phyloP scores from a whole-genome alignment of 2,797 vertebrate genomes.

The Pogonophryne albipinna region DNA sequence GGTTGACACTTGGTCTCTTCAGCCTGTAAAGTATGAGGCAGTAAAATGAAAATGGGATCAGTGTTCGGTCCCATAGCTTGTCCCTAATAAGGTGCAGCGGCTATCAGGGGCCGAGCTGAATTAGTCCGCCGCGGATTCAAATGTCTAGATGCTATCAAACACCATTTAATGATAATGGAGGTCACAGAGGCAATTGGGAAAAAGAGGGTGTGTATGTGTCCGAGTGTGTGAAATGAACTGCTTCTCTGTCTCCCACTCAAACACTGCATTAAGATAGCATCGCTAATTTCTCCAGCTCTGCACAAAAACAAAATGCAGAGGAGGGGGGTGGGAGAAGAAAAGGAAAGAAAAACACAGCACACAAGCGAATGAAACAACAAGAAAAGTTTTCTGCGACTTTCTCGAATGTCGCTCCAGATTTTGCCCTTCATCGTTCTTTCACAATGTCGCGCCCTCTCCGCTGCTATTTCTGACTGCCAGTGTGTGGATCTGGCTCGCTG shows the following conservation, averaged over 20 bases:
- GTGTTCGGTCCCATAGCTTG: conserved; percentile 63
- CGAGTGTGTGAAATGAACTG: conserved; percentile 52
- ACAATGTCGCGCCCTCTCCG: conserved; percentile 88
- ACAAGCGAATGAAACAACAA: conserved; percentile 64
- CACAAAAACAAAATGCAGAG: conserved; percentile 67
- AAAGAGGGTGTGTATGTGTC: conserved; percentile 42
- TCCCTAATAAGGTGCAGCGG: conserved; percentile 78
- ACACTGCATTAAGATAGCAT: conserved; percentile 73
- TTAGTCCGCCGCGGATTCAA: conserved; percentile 76
- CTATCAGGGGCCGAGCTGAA: conserved; percentile 68
- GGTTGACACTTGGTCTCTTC: conserved; percentile 69
- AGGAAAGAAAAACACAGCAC: background rate
- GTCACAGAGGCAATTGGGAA: conserved; percentile 74
- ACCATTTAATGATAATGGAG: conserved; percentile 75
- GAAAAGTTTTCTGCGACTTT: conserved; percentile 82
- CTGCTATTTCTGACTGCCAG: conserved; percentile 89
- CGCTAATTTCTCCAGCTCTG: conserved; percentile 70
- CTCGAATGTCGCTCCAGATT: conserved; percentile 85
- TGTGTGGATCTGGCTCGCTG: conserved; percentile 84
- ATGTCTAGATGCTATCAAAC: conserved; percentile 77
- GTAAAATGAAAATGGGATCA: conserved; percentile 79
- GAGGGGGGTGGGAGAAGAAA: background rate
- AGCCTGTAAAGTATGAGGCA: conserved; percentile 71
- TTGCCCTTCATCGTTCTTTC: conserved; percentile 87
- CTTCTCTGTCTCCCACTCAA: conserved; percentile 60